phyloP scores from a whole-genome alignment of 2,888 invertebrate genomes.

The Selenia dentaria region DNA sequence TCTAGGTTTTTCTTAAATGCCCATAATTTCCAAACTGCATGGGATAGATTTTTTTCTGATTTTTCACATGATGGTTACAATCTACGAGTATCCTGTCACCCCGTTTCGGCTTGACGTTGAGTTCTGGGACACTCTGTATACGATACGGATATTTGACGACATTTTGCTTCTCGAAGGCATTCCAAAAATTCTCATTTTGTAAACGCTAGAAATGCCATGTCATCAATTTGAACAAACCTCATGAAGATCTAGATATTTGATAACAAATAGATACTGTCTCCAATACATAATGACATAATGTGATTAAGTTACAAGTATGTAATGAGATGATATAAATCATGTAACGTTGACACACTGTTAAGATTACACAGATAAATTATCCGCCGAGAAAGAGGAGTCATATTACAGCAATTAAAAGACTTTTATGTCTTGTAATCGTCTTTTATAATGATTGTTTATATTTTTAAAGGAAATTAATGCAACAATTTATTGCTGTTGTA shows the following conservation, averaged over 20 bases:
- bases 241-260: slow-evolving; percentile 16
- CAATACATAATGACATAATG: slow-evolving; percentile 44
- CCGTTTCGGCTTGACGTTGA: too few relatives aligned
- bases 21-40: too few relatives aligned
- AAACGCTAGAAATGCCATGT: not conserved
- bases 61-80: too few relatives aligned
- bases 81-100: too few relatives aligned
- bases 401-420: slow-evolving; percentile 3
- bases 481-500: too few relatives aligned
- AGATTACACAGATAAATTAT: slow-evolving; percentile 22
- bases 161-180: too few relatives aligned
- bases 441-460: not conserved
- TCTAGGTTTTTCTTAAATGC: too few relatives aligned
- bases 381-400: slow-evolving; percentile 43
- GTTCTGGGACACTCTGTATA: too few relatives aligned
- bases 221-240: too few relatives aligned
- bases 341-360: slow-evolving; percentile 35
- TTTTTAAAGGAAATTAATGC: not conserved
- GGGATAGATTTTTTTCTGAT: too few relatives aligned
- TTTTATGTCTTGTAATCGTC: not conserved
- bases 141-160: too few relatives aligned
- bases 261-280: slow-evolving; percentile 35
- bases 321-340: slow-evolving; percentile 64
- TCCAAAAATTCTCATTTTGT: too few relatives aligned
- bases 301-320: slow-evolving; percentile 52